Conservation (phyloP, 2,113 vertebrate genomes). For the Chloropsis cyanopogon region DNA sequence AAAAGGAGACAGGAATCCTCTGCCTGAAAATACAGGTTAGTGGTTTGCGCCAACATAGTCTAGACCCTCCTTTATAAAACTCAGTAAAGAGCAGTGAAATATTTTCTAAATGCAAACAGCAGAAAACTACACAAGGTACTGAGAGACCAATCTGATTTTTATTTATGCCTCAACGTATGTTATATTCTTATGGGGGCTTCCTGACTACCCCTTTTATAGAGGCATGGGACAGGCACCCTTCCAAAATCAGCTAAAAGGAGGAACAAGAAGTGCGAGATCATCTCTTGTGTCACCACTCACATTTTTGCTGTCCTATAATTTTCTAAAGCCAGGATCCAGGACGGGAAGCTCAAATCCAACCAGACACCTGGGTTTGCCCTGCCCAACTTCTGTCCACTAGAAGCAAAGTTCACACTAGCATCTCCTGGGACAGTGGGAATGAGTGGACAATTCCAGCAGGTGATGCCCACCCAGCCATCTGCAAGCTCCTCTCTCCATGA, state of each 20-base stretch:
- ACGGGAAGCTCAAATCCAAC: not conserved
- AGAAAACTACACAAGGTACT: not conserved
- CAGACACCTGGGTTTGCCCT: not conserved
- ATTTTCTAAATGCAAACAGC: not conserved
- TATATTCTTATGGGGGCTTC: not conserved
- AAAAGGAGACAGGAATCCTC: not conserved
- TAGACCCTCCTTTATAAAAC: not conserved
- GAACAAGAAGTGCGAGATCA: not conserved
- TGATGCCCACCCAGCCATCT: not conserved
- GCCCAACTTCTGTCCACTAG: not conserved
- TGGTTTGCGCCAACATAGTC: not conserved
- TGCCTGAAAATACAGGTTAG: not conserved
- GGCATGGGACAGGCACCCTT: not conserved
- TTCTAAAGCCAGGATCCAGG: not conserved
- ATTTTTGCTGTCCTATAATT: not conserved
- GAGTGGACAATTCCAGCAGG: not conserved
- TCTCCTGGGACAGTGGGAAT: not conserved
- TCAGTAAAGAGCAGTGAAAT: not conserved
- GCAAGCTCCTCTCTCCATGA: not conserved
- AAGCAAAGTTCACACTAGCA: not conserved
- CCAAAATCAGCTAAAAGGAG: not conserved
- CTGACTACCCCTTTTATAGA: rapidly evolving
- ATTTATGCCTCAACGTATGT: not conserved
- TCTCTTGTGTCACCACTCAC: not conserved
- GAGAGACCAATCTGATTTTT: not conserved